Percentiles rank a stretch among this genome's conserved stretches.
phyloP scores from a whole-genome alignment of 2,113 vertebrate genomes.

The Halcyon malimbica region DNA sequence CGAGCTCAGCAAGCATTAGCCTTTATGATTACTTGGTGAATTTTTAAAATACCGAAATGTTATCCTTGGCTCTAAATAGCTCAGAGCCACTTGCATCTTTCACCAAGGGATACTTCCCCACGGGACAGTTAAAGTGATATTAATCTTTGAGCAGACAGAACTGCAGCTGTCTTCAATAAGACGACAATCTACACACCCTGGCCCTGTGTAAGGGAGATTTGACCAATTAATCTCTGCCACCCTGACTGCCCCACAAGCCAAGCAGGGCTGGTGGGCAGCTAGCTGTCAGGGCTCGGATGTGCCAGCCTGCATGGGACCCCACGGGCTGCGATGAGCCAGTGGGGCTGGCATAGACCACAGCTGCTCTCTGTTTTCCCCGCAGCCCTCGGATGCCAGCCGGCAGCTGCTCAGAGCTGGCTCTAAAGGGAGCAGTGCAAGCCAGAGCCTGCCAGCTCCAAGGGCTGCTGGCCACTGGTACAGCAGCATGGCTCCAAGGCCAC shows the following conservation, averaged over 20 bases:
- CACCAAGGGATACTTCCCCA: conserved; percentile 70
- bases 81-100: conserved; percentile 66
- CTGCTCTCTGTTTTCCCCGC: not conserved
- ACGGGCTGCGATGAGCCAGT: fast-evolving
- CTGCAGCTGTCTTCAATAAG: conserved; percentile 73
- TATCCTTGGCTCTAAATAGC: conserved; percentile 84
- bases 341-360: not conserved
- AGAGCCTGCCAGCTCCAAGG: not conserved
- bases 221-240: not conserved
- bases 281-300: not conserved
- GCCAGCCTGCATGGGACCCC: not conserved
- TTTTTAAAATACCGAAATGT: conserved; percentile 83
- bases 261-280: fast-evolving
- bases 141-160: conserved; percentile 56
- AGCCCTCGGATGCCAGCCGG: not conserved
- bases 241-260: fast-evolving
- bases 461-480: not conserved
- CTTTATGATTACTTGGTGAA: conserved; percentile 81
- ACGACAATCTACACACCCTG: not conserved
- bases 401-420: not conserved
- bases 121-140: conserved; percentile 73
- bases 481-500: not conserved
- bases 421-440: not conserved
- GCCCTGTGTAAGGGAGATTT: fast-evolving
- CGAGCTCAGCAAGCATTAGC: conserved; percentile 16